Evolutionary conservation across 2,797 vertebrate genomes (phyloP).

Genomic region (Sciurus carolinensis): DNA sequence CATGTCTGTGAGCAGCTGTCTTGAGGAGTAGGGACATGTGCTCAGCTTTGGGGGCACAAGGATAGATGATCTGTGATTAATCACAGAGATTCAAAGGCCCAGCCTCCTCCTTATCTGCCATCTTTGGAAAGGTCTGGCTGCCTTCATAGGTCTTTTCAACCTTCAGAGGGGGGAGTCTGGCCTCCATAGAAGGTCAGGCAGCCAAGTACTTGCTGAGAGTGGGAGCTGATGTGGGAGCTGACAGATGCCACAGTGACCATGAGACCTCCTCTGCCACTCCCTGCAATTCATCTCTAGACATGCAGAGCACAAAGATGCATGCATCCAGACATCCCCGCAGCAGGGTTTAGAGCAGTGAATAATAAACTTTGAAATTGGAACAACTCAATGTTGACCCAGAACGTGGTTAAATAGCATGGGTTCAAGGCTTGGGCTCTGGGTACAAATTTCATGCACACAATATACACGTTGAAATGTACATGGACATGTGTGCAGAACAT

Average conservation of each 20-base stretch:
- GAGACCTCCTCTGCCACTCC: background rate
- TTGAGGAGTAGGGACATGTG: too few relatives aligned
- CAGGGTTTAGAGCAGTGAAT: background rate
- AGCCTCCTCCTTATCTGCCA: too few relatives aligned
- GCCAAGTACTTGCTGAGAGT: too few relatives aligned
- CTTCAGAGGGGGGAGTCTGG: too few relatives aligned
- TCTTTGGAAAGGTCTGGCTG: too few relatives aligned
- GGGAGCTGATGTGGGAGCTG: background rate
- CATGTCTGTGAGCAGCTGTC: background rate
- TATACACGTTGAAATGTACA: background rate
- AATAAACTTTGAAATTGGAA: background rate
- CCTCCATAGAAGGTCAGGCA: too few relatives aligned
- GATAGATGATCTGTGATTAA: too few relatives aligned
- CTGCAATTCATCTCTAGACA: background rate
- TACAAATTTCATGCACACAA: background rate
- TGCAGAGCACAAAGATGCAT: background rate
- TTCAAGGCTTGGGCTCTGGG: background rate
- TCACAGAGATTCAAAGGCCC: too few relatives aligned
- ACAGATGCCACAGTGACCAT: background rate
- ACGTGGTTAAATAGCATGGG: fast-evolving
- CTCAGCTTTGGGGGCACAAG: too few relatives aligned
- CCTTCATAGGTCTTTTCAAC: too few relatives aligned
- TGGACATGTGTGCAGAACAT: too few relatives aligned
- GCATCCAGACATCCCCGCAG: background rate
- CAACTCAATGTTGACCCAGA: too few relatives aligned